A percentile compares a stretch with the other conserved stretches of the same genome.
Evolutionary conservation across 2,113 vertebrate genomes (phyloP).

Genomic region (Passer domesticus): DNA sequence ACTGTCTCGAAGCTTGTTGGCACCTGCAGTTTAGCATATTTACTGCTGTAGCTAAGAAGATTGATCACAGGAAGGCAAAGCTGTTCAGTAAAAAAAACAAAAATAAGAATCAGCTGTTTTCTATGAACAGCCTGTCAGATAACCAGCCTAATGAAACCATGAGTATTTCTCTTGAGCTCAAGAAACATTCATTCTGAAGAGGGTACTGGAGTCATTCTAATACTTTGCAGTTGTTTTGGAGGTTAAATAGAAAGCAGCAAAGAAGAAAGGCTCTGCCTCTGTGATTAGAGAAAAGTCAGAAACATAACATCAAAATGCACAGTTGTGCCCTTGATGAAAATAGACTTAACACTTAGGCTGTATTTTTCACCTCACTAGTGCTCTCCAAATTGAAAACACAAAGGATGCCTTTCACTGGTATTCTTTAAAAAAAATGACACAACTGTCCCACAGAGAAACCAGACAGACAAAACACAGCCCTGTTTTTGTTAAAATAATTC

Average conservation of each 20-base stretch:
- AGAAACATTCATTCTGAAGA: conserved; percentile 6
- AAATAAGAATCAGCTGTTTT: conserved; percentile 56
- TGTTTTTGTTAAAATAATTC: conserved; percentile 33
- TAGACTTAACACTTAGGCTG: not conserved
- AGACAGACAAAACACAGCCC: not conserved
- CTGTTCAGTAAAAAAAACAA: not conserved
- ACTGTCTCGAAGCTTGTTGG: not conserved
- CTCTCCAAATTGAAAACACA: not conserved
- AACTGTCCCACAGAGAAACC: conserved; percentile 6
- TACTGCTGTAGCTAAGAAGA: conserved; percentile 20
- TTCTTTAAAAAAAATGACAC: not conserved
- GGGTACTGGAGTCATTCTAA: conserved; percentile 30
- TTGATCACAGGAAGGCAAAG: conserved; percentile 46
- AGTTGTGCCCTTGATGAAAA: conserved; percentile 13
- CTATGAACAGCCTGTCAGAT: conserved; percentile 17
- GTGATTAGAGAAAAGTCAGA: conserved; percentile 23
- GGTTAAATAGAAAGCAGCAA: not conserved
- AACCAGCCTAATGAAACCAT: conserved; percentile 18
- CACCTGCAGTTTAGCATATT: conserved; percentile 35
- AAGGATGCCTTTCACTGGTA: not conserved
- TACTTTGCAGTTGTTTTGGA: conserved; percentile 44
- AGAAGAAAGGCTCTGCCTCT: conserved; percentile 4
- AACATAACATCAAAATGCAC: conserved; percentile 19
- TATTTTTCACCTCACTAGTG: conserved; percentile 33
- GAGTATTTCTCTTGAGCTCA: not conserved